These are phyloP conservation scores for Stegostoma tigrinum DNA, from an alignment of 2,113 vertebrate species.

Conservation along the genomic window DNA sequence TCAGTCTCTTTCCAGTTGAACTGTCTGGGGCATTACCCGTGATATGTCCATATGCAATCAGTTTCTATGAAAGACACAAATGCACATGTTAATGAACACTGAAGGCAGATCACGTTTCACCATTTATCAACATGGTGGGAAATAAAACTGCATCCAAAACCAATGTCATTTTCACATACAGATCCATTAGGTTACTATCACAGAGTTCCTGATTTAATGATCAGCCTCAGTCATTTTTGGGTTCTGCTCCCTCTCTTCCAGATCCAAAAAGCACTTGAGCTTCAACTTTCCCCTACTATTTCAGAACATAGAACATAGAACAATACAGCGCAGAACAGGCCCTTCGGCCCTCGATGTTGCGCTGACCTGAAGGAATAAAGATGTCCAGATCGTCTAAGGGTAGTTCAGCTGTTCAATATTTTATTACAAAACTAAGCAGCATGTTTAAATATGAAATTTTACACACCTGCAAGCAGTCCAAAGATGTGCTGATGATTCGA, in stretches of 20 bases:
- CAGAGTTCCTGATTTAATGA: too few species aligned
- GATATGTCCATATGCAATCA: slow-evolving; percentile 94
- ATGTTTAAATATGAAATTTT: background rate
- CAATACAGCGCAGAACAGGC: too few species aligned
- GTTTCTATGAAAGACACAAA: slow-evolving; percentile 62
- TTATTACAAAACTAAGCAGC: background rate
- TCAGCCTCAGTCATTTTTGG: too few species aligned
- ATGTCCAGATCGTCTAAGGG: background rate
- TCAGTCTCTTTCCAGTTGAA: slow-evolving; percentile 79
- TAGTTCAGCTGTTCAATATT: background rate
- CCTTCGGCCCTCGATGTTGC: too few species aligned
- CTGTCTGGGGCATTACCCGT: slow-evolving; percentile 89
- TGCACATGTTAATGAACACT: background rate
- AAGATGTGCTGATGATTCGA: slow-evolving; percentile 85
- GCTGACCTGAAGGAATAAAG: background rate
- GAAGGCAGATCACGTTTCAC: too few species aligned
- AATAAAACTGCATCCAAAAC: background rate
- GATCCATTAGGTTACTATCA: too few species aligned
- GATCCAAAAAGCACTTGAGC: too few species aligned
- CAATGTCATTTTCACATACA: too few species aligned
- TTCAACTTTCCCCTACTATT: background rate
- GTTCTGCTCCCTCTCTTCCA: too few species aligned
- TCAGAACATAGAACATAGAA: too few species aligned
- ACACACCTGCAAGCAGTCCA: slow-evolving; percentile 89
- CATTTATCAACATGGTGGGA: background rate